Conservation (phyloP, 2,113 vertebrate species). For the Gymnogyps californianus region DNA sequence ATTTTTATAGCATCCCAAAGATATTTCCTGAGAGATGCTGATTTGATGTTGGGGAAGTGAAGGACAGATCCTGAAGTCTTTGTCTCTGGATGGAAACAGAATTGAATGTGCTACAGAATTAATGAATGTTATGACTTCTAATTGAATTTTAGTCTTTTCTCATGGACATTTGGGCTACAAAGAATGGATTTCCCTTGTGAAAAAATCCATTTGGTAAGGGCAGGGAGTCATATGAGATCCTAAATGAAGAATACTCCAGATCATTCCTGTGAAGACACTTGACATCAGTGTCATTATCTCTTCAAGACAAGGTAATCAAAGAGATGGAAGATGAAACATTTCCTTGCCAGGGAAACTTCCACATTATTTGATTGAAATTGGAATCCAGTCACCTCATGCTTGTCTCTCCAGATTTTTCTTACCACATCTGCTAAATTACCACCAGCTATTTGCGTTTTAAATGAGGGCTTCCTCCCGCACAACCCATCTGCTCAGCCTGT, state of each 20-base stretch:
- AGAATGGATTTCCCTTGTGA: not conserved
- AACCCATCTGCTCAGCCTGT: conserved; percentile 73
- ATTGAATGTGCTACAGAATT: not conserved
- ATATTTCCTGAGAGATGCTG: not conserved
- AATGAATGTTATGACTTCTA: not conserved
- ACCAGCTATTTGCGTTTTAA: conserved; percentile 61
- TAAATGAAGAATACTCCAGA: not conserved
- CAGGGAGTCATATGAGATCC: not conserved
- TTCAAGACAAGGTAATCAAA: not conserved
- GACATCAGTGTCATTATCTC: not conserved
- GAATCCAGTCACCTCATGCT: conserved; percentile 10
- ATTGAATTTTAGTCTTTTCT: not conserved
- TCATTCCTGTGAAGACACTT: not conserved
- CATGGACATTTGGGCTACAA: not conserved
- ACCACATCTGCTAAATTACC: conserved; percentile 58
- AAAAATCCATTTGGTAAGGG: not conserved
- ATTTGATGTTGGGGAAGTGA: not conserved
- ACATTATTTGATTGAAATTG: conserved; percentile 3
- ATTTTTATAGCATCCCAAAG: not conserved
- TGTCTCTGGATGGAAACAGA: not conserved
- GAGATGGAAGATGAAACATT: not conserved
- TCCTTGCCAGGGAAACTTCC: not conserved
- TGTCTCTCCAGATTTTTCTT: conserved; percentile 26
- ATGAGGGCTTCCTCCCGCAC: conserved; percentile 50
- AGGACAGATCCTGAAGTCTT: not conserved